Evolutionary conservation across 1,140 invertebrate species (phyloP), one percentile per base, ranked within the genome.

Genomic region (Oryzaephilus surinamensis): DNA sequence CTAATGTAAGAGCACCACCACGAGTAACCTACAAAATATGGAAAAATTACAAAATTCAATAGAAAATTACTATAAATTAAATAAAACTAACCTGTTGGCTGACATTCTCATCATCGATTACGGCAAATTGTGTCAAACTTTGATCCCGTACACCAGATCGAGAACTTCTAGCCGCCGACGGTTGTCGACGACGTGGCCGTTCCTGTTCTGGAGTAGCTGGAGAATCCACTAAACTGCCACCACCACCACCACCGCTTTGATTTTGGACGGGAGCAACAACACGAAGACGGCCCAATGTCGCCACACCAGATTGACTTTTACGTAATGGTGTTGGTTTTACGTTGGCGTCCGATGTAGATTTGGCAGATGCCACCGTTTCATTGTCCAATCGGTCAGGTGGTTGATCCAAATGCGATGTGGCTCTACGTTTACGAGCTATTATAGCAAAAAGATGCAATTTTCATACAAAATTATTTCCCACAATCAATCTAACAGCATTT

Each of bases 81-180:
- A 83, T n/a, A n/a, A n/a, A n/a, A n/a, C n/a, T n/a, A n/a, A n/a
- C 79, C 68, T 91, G 87, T 57, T 91, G 86, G 6, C 88, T 92
- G 0, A 91, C 80, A 56, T 91, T 92, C 43, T 92, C 89, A 60
- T 94, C 90, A 57, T 93, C 90, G 53, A 92, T 92, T 38, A 92
- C 73, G 4, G 89, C 90, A 62, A 89, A 92, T 61, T 94, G 89
- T 5, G 85, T 77, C 50, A 91, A 43, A 60, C 73, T 63, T 53
- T 77, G 73, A 48, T 78, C 76, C 14, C 69, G 64, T 5, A 39
- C 57, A 40, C 45, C 62, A 33, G 47, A 60, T 27, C 47, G 48
- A 41, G 50, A 64, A 45, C 43, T 65, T 41, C 39, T 37, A 3
- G 55, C 54, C 1, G 57, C 58, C 1, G 56, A 57, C 6, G 55